Percentiles rank a stretch among this genome's conserved stretches.
Evolutionary conservation across 2,797 vertebrate species (phyloP).

Genomic region (Cichlasoma orientale): DNA sequence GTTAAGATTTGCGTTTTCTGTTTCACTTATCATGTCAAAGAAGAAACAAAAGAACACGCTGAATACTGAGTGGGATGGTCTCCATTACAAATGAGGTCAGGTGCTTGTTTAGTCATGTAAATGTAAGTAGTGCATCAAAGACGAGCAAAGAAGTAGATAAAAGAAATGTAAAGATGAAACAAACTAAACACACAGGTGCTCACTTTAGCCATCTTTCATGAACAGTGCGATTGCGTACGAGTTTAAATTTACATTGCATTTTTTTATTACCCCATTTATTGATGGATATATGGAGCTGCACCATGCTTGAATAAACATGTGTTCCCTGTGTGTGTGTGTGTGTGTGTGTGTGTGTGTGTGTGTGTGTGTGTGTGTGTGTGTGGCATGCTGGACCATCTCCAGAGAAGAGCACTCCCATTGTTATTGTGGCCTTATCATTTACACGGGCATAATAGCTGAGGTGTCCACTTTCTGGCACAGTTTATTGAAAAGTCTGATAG

Average conservation of each 20-base stretch:
- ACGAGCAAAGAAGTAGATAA: conserved; percentile 56
- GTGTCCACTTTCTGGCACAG: conserved; percentile 67
- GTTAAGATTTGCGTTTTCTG: not conserved
- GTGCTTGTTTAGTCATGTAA: conserved; percentile 70
- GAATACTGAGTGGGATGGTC: conserved; percentile 34
- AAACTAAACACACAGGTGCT: conserved; percentile 44
- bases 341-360: not conserved
- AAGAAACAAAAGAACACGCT: conserved; percentile 17
- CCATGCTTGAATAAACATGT: not conserved
- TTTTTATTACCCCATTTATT: not conserved
- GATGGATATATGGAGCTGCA: not conserved
- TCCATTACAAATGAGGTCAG: conserved; percentile 70
- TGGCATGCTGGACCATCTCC: conserved; percentile 27
- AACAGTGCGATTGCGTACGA: not conserved
- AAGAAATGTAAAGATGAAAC: conserved; percentile 67
- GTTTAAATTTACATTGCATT: not conserved
- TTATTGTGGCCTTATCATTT: conserved; percentile 64
- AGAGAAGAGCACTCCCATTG: conserved; percentile 48
- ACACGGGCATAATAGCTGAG: conserved; percentile 55
- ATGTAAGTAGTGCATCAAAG: conserved; percentile 70
- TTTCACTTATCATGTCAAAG: conserved; percentile 31
- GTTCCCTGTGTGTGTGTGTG: not conserved
- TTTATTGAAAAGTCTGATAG: conserved; percentile 61
- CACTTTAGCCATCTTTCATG: conserved; percentile 42
- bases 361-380: conserved; percentile 3